Base-by-base conservation (phyloP, 2,888 invertebrate genomes). In the Sisyra terminalis region DNA sequence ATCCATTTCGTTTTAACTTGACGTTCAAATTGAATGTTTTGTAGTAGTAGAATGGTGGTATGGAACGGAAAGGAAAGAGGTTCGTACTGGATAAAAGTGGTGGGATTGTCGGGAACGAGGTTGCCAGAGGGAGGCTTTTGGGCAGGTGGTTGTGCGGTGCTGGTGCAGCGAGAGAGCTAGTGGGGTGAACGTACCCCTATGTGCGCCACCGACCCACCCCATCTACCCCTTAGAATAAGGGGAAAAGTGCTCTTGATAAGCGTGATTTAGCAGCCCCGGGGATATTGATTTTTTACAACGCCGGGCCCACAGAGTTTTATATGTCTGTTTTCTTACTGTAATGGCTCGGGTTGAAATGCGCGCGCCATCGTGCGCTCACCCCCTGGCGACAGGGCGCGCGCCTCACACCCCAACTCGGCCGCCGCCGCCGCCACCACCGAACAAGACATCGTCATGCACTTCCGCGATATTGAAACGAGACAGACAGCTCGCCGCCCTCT, bases 201-300 rank as follows among this genome's bases (percentile, higher is more conserved):
- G 54, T 50, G 51, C 53, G 53, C 50, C 53, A 52, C 55, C 53
- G 50, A 51, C 50, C 55, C 57, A 31, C 45, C 13, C 41, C 41
- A 24, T 24, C 41, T 18, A 15, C 41, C 11, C 18, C 34, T 57
- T 48, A 46, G 48, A 44, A 40, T 46, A 46, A 54, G 56, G 58
- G 60, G 58, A 59, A 61, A 63, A 63, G 62, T 64, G 62, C 64
- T 65, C 64, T 65, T 65, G 65, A 65, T 64, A 64, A 65, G 65
- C 75, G 75, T 76, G 77, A 76, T 77, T 77, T 77, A 76, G 75
- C 75, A 75, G 75, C 75, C 75, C 75, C 73, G 73, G 67, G 75
- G 75, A 75, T 64, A 64, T 64, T 64, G 64, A 64, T 64, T 64
- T 66, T 65, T 64, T 60, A 62, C 61, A 13, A 11, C 16, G 37